Evolutionary conservation across 2,797 vertebrate genomes (phyloP).

Genomic region (Cheirogaleus major): DNA sequence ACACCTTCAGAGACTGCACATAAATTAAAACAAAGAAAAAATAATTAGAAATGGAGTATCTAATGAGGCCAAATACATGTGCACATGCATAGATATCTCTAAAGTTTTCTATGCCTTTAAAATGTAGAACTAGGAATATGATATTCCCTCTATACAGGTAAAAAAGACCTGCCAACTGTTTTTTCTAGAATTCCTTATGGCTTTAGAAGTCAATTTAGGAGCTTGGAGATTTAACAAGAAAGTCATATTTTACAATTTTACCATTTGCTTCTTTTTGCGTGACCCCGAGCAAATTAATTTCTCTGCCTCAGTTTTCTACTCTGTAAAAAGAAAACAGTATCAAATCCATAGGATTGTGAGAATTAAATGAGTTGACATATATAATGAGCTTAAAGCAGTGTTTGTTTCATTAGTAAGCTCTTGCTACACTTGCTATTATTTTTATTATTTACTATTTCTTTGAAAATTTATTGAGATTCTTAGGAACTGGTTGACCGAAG

Average conservation of each 20-base stretch:
- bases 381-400: background rate
- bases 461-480: background rate
- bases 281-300: background rate
- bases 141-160: background rate
- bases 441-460: constrained; percentile 11
- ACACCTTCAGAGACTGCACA: background rate
- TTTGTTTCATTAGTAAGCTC: background rate
- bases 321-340: background rate
- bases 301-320: background rate
- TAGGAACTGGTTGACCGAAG: background rate
- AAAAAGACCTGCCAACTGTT: background rate
- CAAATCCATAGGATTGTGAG: background rate
- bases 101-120: background rate
- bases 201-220: constrained; percentile 9
- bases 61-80: background rate
- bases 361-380: background rate
- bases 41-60: background rate
- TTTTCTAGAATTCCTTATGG: background rate
- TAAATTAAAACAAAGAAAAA: background rate
- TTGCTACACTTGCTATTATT: background rate
- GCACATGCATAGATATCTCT: background rate
- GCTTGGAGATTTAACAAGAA: background rate
- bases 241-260: background rate
- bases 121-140: background rate
- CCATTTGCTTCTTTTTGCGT: background rate